Base-by-base conservation (phyloP, 2,888 invertebrate species). In the Pandemis cinnamomeana region DNA sequence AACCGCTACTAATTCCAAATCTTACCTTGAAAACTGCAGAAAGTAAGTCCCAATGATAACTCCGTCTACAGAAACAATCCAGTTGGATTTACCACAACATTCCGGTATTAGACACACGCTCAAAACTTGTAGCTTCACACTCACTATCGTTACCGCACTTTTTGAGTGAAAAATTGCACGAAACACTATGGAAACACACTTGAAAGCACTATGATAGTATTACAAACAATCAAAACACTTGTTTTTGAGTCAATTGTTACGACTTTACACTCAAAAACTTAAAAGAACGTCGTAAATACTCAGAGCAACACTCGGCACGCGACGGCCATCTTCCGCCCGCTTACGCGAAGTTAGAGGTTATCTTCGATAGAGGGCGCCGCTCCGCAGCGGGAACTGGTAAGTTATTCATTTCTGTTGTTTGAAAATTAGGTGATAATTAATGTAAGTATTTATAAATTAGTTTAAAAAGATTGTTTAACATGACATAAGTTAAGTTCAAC, bases 321-420 rank as follows among this genome's bases (percentile, higher is more conserved):
- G 93, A 90, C 93, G 92, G 93, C 93, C 93, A 93, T 93, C 91
- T 93, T 93, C 92, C 92, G 92, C 89, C 92, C 92, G 92, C 89
- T 89, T 88, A 87, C 87, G 87, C 85, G 84, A 81, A 84, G 88
- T 91, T 92, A 89, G 78, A 89, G 85, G 86, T 88, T 89, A 84
- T 77, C 77, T 78, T 73, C 85, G 82, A 86, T 83, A 93, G 93
- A 91, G 89, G 93, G 89, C 86, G 86, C 80, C 78, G 77, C 61
- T 51, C 53, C 41, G 55, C 67, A 72, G 55, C 27, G 51, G 20
- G n/a, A 72, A 46, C 15, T 55, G 42, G 20, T 44, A 44, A 63
- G 44, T 41, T 63, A 63, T 44, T 42, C 0, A 61, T 61, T 61
- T 61, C 20, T 61, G 42, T 61, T n/a, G 10, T 58, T 58, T 58